These are phyloP conservation scores for Drymodes brunneopygia DNA, from an alignment of 2,113 vertebrate species.

Conservation along the genomic window DNA sequence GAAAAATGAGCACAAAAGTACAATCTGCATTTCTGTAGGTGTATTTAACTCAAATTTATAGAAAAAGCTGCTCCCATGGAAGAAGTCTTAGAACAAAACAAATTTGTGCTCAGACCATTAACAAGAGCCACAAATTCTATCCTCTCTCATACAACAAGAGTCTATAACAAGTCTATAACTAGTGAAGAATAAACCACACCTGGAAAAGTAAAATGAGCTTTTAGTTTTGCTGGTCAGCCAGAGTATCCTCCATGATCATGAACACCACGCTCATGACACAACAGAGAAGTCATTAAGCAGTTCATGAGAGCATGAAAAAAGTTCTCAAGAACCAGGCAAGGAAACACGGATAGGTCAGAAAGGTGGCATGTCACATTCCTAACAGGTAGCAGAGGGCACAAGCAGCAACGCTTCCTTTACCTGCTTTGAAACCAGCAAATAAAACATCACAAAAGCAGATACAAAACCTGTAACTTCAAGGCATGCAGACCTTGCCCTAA, in stretches of 20 bases:
- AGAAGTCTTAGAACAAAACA: background rate
- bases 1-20: background rate
- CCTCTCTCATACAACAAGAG: background rate
- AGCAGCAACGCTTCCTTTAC: background rate
- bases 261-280: accelerated
- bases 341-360: background rate
- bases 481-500: background rate
- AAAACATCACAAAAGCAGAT: background rate
- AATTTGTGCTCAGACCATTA: background rate
- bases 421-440: background rate
- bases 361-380: background rate
- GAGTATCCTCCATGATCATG: background rate
- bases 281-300: background rate
- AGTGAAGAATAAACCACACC: background rate
- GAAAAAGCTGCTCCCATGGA: background rate
- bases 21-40: background rate
- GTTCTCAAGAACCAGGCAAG: background rate
- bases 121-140: background rate
- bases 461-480: background rate
- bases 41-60: background rate
- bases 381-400: accelerated
- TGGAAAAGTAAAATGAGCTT: background rate
- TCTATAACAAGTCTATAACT: background rate
- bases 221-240: background rate
- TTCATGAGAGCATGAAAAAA: background rate